These are phyloP conservation scores for Coryphaenoides rupestris DNA, from an alignment of 2,113 vertebrate species.

Conservation along the genomic window DNA sequence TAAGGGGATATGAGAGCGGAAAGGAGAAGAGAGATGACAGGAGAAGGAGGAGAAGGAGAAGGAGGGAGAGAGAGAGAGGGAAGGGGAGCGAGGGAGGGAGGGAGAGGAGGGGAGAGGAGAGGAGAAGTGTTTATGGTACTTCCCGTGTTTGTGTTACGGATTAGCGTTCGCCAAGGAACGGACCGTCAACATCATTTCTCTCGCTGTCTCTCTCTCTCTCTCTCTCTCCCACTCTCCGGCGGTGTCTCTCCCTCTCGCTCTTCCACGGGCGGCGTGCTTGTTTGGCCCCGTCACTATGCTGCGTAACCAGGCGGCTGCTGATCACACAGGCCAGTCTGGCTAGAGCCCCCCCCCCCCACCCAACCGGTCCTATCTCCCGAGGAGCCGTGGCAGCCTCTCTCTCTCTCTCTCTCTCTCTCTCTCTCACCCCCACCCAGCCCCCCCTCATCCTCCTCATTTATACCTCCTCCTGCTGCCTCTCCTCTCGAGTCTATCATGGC, in stretches of 20 bases:
- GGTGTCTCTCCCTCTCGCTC: constrained; percentile 35
- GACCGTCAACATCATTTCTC: constrained; percentile 63
- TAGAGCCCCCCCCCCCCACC: constrained; percentile 22
- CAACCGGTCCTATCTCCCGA: neutral
- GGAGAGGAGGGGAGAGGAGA: neutral
- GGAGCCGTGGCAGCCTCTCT: constrained; percentile 17
- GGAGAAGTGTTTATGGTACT: constrained; percentile 54
- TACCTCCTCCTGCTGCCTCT: constrained; percentile 1
- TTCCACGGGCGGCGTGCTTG: neutral
- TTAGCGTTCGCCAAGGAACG: constrained; percentile 63
- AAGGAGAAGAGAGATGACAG: constrained; percentile 25
- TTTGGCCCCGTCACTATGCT: constrained; percentile 47
- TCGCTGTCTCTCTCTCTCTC: constrained; percentile 38
- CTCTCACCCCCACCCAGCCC: constrained; percentile 17
- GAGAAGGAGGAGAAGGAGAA: neutral
- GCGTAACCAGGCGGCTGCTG: constrained; percentile 38
- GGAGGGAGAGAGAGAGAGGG: neutral
- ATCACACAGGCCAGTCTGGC: constrained; percentile 44
- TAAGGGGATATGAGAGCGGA: constrained; percentile 1
- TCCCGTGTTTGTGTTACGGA: constrained; percentile 62
- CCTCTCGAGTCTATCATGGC: constrained; percentile 18
- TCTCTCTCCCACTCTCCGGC: constrained; percentile 35
- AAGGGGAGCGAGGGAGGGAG: neutral
- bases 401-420: constrained; percentile 13
- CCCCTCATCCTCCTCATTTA: neutral